Base-by-base conservation (phyloP, 2,797 vertebrate species). In the Sorex maritimensis region DNA sequence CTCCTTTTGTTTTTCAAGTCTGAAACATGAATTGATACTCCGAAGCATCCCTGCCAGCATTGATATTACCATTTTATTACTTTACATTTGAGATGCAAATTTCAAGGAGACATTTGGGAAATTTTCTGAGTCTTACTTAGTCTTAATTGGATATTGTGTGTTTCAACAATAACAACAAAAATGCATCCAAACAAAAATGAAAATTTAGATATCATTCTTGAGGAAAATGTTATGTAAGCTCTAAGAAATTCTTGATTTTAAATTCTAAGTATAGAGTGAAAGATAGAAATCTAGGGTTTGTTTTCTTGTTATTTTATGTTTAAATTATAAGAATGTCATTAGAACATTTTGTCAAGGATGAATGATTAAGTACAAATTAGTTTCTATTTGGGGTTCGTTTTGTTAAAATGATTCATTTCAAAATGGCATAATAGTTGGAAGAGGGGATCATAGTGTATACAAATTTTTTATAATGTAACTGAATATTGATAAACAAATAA, bases 61-160 rank as follows among this genome's bases (percentile, higher is more conserved):
- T 71, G 38, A 41, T 55, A 19, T 73, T 83, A 2, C 30, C n/a
- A 78, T 63, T 68, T 88, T 21, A 38, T 67, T 71, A 55, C 78
- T 94, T 91, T 61, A 72, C 41, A 52, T 19, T 88, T 67, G 44
- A 86, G 82, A 34, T 61, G 8, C 85, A 38, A 90, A 82, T 78
- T 38, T 90, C 13, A 82, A 90, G 87, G 26, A 69, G 55, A 52
- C 8, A 63, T 74, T 74, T 77, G 55, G 23, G 49, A 83, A 81
- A 80, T 92, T 86, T 78, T 92, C 23, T 74, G 46, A 91, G 28
- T 7, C 69, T 65, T 86, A 9, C 12, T 10, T 38, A 34, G 17
- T 6, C 6, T 11, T 69, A 69, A 73, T 87, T 38, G 34, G 24
- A 24, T 68, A 68, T n/a, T 11, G 38, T 12, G 58, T 49, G 23